Conservation (phyloP, 2,797 vertebrate species). For the Pipistrellus kuhlii region DNA sequence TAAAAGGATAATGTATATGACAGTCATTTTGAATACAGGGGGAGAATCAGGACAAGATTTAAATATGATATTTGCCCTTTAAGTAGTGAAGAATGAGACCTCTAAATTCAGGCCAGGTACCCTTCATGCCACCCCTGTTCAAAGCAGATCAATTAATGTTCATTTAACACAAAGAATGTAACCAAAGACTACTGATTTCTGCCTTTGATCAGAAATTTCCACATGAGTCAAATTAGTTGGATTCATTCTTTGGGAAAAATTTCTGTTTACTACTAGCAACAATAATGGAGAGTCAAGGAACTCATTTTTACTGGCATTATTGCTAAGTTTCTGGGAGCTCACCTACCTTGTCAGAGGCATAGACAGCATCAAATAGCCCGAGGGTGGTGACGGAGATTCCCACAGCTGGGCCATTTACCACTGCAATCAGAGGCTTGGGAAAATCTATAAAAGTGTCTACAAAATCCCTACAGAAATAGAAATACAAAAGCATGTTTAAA, state of each 20-base stretch:
- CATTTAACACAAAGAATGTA: background rate
- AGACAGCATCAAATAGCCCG: constrained; percentile 93
- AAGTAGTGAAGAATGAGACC: background rate
- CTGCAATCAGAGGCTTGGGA: constrained; percentile 94
- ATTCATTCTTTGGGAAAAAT: background rate
- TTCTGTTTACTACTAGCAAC: background rate
- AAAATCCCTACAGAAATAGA: constrained; percentile 88
- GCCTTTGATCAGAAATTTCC: background rate
- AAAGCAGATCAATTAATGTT: background rate
- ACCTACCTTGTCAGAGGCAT: constrained; percentile 92
- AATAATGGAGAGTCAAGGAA: background rate
- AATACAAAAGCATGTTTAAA: background rate
- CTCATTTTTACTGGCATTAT: background rate
- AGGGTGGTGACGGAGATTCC: constrained; percentile 93
- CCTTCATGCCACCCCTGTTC: background rate
- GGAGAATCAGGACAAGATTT: background rate
- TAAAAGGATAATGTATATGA: background rate
- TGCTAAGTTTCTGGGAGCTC: fast-evolving
- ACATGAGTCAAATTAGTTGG: background rate
- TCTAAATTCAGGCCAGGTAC: background rate
- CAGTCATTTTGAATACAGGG: background rate
- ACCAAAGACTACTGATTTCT: background rate
- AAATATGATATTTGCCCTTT: background rate
- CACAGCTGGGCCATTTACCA: constrained; percentile 95
- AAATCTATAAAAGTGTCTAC: constrained; percentile 95